phyloP scores from a whole-genome alignment of 1,140 invertebrate species.

The Chrysopa pallens region DNA sequence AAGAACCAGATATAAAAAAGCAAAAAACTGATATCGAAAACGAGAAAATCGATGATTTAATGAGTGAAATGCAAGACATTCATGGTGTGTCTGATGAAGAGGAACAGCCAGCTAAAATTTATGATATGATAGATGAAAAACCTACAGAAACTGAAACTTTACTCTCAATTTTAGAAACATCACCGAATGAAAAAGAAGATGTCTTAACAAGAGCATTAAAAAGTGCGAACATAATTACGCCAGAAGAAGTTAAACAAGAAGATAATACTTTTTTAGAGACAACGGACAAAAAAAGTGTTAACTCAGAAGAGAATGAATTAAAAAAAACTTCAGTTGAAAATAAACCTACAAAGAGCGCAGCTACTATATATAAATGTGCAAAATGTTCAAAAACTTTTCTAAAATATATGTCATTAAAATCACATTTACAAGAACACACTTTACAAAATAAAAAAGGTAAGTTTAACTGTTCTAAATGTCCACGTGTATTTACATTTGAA shows the following conservation, averaged over 20 bases:
- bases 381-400: background rate
- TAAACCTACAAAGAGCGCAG: background rate
- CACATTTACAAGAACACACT: background rate
- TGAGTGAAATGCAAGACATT: background rate
- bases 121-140: background rate
- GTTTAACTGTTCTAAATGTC: background rate
- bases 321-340: background rate
- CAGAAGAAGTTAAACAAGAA: background rate
- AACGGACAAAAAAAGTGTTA: background rate
- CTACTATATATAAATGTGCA: background rate
- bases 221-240: background rate
- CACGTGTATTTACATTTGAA: too few species aligned
- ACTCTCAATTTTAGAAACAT: background rate
- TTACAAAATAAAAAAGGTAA: background rate
- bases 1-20: background rate
- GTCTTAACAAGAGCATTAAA: background rate
- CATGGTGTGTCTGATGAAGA: background rate
- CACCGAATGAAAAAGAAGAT: background rate
- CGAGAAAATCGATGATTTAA: background rate
- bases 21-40: background rate
- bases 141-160: background rate
- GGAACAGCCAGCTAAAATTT: background rate
- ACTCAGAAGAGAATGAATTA: background rate
- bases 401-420: background rate
- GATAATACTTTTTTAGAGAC: background rate